Evolutionary conservation across 2,797 vertebrate genomes (phyloP).

Genomic region (Netta rufina): DNA sequence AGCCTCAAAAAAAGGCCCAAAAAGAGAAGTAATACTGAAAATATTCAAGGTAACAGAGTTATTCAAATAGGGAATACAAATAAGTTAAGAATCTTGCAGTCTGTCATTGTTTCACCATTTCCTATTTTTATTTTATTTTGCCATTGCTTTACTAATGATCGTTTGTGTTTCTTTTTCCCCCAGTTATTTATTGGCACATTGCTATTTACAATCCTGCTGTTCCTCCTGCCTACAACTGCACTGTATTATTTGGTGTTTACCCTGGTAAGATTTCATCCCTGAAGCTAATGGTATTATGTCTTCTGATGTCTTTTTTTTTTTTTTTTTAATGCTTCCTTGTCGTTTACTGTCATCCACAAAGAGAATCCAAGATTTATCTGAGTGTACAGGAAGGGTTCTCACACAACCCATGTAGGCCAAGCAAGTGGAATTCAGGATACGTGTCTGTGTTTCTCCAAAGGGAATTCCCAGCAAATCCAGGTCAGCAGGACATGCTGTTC

Average conservation of each 20-base stretch:
- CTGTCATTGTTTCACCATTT: not conserved
- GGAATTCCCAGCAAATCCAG: constrained; percentile 7
- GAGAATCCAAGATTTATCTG: not conserved
- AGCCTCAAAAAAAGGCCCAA: not conserved
- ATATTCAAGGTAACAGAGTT: not conserved
- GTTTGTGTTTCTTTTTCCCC: not conserved
- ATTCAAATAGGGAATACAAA: not conserved
- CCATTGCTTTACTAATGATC: not conserved
- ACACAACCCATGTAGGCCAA: not conserved
- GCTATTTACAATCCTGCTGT: constrained; percentile 94
- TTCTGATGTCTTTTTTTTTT: not conserved
- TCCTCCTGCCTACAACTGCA: constrained; percentile 94
- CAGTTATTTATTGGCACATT: constrained; percentile 96
- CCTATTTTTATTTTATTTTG: not conserved
- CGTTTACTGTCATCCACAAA: not conserved
- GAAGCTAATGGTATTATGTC: not conserved
- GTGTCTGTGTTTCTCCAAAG: not conserved
- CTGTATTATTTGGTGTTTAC: constrained; percentile 98
- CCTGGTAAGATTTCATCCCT: constrained; percentile 83
- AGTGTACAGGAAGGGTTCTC: not conserved
- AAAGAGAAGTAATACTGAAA: not conserved
- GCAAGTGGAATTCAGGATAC: not conserved
- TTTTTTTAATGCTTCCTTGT: not conserved
- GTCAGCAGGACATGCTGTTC: not conserved
- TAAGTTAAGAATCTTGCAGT: not conserved